Percentiles rank a stretch among this genome's conserved stretches.
phyloP scores from a whole-genome alignment of 1,140 invertebrate species.

The Agrypnia vestita region DNA sequence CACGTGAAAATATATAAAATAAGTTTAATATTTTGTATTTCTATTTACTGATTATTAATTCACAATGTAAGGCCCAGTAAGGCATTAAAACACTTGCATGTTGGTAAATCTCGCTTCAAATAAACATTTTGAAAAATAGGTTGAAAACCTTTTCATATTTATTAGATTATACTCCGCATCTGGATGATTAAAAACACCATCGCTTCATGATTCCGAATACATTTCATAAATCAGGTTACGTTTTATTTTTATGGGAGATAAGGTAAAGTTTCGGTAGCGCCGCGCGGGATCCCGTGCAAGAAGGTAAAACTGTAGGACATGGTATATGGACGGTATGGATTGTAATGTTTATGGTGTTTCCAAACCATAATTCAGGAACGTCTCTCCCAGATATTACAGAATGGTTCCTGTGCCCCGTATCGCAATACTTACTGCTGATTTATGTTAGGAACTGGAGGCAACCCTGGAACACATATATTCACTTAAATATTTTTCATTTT shows the following conservation, averaged over 20 bases:
- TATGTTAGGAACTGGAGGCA: slow-evolving; percentile 4
- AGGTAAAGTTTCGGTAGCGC: slow-evolving; percentile 23
- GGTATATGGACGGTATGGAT: slow-evolving; percentile 12
- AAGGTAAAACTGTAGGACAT: slow-evolving; percentile 14
- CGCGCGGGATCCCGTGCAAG: background rate
- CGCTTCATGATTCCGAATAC: slow-evolving; percentile 28
- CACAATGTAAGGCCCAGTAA: too few relatives aligned
- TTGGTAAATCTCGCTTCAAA: too few relatives aligned
- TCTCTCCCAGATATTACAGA: slow-evolving; percentile 41
- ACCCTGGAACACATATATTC: slow-evolving; percentile 12
- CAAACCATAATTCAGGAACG: slow-evolving; percentile 48
- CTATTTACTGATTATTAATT: too few relatives aligned
- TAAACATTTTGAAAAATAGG: too few relatives aligned
- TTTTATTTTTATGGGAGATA: slow-evolving; percentile 30
- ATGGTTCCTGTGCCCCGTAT: slow-evolving; percentile 29
- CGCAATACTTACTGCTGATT: slow-evolving; percentile 44
- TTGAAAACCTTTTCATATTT: too few relatives aligned
- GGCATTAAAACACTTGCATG: too few relatives aligned
- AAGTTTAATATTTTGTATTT: too few relatives aligned
- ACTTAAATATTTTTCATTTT: slow-evolving; percentile 1
- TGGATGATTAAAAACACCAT: background rate
- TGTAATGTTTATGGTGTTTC: slow-evolving; percentile 44
- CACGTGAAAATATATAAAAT: too few relatives aligned
- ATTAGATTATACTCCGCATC: too few relatives aligned
- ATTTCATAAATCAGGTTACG: slow-evolving; percentile 29